phyloP scores from a whole-genome alignment of 2,888 invertebrate species.

The Sinotaia quadrata region DNA sequence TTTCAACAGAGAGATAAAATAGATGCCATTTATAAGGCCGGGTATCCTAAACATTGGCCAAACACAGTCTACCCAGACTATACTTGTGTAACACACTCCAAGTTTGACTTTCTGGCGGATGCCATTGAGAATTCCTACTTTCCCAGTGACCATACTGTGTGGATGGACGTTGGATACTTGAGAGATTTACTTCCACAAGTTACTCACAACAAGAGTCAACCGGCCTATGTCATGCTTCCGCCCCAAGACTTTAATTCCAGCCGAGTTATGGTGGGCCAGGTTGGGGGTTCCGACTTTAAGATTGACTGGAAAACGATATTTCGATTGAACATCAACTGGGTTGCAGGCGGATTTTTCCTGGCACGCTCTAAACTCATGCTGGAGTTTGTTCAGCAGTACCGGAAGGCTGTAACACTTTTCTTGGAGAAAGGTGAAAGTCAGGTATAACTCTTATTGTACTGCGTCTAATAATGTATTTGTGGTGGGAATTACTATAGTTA shows the following conservation, averaged over 20 bases:
- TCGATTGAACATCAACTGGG: constrained; percentile 16
- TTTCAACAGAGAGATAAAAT: constrained; percentile 2
- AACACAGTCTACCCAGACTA: constrained; percentile 24
- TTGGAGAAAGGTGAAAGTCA: constrained; percentile 1
- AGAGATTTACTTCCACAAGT: neutral
- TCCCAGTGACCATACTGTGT: constrained; percentile 6
- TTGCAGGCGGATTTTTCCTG: constrained; percentile 21
- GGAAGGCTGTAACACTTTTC: constrained; percentile 7
- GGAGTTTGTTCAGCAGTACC: constrained; percentile 20
- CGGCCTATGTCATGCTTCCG: neutral
- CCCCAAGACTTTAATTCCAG: neutral
- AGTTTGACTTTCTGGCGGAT: constrained; percentile 14
- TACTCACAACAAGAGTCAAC: too few species aligned
- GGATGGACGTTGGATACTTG: constrained; percentile 25
- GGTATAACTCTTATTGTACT: constrained; percentile 7
- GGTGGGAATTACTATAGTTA: too few species aligned
- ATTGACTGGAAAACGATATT: neutral
- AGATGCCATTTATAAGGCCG: constrained; percentile 4
- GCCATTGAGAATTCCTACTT: neutral
- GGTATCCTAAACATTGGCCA: constrained; percentile 19
- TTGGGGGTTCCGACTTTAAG: constrained; percentile 2
- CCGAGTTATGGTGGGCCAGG: constrained; percentile 7
- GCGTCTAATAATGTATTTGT: too few species aligned
- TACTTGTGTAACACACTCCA: constrained; percentile 25
- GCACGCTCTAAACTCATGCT: constrained; percentile 9